A percentile compares a stretch with the other conserved stretches of the same genome.
Conservation (phyloP, 2,797 vertebrate genomes). For the Parambassis ranga region DNA sequence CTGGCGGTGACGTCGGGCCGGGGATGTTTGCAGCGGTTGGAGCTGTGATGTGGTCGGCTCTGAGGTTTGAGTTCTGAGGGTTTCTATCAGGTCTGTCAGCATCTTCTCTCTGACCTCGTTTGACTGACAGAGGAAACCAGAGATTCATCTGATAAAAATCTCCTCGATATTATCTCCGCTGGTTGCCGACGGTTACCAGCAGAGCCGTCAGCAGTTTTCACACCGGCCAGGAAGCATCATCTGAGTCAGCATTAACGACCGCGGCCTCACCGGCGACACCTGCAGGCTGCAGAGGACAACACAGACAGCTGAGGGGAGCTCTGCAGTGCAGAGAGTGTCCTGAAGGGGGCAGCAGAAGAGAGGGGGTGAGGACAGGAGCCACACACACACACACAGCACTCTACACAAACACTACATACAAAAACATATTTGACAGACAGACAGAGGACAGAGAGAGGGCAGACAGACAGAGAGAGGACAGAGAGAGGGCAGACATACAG, state of each 20-base stretch:
- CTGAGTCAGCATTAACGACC: neutral
- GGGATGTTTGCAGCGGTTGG: neutral
- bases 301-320: no score
- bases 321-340: no score
- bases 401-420: no score
- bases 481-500: no score
- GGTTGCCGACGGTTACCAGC: slow-evolving; percentile 15
- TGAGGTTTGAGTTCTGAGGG: neutral
- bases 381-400: no score
- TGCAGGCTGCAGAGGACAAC: neutral
- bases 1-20: neutral
- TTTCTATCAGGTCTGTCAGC: slow-evolving; percentile 37
- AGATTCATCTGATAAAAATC: neutral
- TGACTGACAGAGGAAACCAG: neutral
- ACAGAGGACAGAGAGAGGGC: no score
- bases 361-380: no score
- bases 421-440: no score
- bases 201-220: slow-evolving; percentile 23
- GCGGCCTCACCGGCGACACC: neutral
- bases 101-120: slow-evolving; percentile 42
- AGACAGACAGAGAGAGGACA: no score
- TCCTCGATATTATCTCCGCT: neutral
- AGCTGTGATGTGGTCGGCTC: slow-evolving; percentile 15
- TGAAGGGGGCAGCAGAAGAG: no score
- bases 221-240: neutral